Evolutionary conservation across 2,888 invertebrate species (phyloP).

Genomic region (Eulithis prunata): DNA sequence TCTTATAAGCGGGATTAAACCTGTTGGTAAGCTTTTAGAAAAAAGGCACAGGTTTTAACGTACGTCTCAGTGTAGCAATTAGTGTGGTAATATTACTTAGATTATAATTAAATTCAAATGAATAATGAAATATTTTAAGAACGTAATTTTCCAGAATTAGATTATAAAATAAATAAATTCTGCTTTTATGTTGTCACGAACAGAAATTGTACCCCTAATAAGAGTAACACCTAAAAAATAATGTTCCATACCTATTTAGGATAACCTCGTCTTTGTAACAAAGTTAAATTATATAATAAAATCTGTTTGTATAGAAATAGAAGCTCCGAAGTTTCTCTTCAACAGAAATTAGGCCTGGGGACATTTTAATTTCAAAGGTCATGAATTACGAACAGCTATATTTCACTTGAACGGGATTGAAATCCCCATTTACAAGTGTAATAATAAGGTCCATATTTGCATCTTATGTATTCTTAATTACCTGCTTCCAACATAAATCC

Average conservation of each 20-base stretch:
- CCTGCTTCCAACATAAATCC: too few relatives aligned
- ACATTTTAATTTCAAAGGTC: slow-evolving; percentile 51
- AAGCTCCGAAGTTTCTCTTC: slow-evolving; percentile 35
- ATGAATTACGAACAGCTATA: slow-evolving; percentile 52
- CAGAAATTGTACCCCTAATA: slow-evolving; percentile 3
- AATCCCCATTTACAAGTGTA: slow-evolving; percentile 43
- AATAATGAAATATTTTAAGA: too few relatives aligned
- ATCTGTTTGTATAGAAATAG: slow-evolving; percentile 18
- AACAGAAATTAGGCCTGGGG: slow-evolving; percentile 36
- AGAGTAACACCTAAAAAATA: slow-evolving; percentile 9
- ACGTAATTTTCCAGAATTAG: too few relatives aligned
- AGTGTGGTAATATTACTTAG: too few relatives aligned
- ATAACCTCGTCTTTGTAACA: slow-evolving; percentile 21
- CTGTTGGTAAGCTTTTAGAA: neutral
- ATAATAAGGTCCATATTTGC: slow-evolving; percentile 21
- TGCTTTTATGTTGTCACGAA: neutral
- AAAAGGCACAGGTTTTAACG: neutral
- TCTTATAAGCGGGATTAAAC: slow-evolving; percentile 51
- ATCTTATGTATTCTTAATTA: neutral
- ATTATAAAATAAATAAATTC: too few relatives aligned
- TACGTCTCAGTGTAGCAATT: too few relatives aligned
- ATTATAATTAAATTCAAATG: too few relatives aligned
- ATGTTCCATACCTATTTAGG: neutral
- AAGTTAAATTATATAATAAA: slow-evolving; percentile 37
- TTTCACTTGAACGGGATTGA: slow-evolving; percentile 46